Evolutionary conservation across 2,888 invertebrate genomes (phyloP).

Genomic region (Ommatoiulus sabulosus): DNA sequence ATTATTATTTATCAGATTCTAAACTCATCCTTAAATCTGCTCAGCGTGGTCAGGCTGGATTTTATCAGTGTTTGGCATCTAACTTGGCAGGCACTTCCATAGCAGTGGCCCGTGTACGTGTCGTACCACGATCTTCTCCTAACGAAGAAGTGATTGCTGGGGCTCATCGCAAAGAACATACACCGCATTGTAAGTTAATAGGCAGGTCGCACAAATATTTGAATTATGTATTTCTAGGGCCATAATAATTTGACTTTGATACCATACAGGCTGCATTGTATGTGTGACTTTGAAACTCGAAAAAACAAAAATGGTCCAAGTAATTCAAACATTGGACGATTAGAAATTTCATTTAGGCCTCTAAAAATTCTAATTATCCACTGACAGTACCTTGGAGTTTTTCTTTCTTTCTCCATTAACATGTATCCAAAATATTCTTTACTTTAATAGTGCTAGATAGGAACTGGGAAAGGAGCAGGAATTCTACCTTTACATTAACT

Average conservation of each 20-base stretch:
- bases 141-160: conserved; percentile 45
- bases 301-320: background rate
- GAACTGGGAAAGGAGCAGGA: conserved; percentile 47
- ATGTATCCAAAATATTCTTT: background rate
- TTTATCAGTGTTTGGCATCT: conserved; percentile 89
- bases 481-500: conserved; percentile 49
- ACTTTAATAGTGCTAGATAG: conserved; percentile 47
- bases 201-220: background rate
- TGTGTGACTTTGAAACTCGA: too few species aligned
- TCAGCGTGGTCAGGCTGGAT: conserved; percentile 87
- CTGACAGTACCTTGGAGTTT: background rate
- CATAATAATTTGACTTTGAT: too few species aligned
- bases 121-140: conserved; percentile 73
- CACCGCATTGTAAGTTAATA: conserved; percentile 37
- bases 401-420: background rate
- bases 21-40: conserved; percentile 76
- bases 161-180: conserved; percentile 39
- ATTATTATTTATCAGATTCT: conserved; percentile 67
- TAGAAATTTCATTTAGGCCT: background rate
- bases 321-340: background rate
- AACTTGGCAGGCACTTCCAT: conserved; percentile 78
- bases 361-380: background rate
- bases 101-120: conserved; percentile 78
- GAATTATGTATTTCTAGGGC: background rate
- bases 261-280: too few species aligned